phyloP scores from a whole-genome alignment of 2,888 invertebrate genomes.

The Eueremaeus valkanovi region DNA sequence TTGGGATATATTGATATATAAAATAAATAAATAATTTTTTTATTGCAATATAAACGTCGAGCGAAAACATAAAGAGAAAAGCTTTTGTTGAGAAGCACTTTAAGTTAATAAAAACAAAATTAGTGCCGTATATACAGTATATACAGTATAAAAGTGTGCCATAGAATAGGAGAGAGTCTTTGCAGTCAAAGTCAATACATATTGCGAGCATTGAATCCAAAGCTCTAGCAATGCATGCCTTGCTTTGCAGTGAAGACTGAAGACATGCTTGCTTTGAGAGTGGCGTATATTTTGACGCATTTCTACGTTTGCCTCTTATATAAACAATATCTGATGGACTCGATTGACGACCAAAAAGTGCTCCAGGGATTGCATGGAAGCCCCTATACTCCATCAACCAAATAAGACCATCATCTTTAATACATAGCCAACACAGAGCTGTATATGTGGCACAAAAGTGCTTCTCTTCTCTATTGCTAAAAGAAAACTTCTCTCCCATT shows the following conservation, averaged over 20 bases:
- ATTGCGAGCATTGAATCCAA: too few species aligned
- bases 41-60: neutral
- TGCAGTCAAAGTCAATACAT: too few species aligned
- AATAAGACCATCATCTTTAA: slow-evolving; percentile 2
- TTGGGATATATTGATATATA: too few species aligned
- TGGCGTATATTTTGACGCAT: neutral
- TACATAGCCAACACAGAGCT: neutral
- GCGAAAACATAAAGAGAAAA: neutral
- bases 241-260: neutral
- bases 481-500: neutral
- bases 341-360: slow-evolving; percentile 20
- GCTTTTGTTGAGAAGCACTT: neutral
- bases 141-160: too few species aligned
- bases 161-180: too few species aligned
- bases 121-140: neutral
- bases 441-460: too few species aligned
- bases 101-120: slow-evolving; percentile 8
- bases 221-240: neutral
- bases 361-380: neutral
- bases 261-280: neutral
- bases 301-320: slow-evolving; percentile 16
- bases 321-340: slow-evolving; percentile 8
- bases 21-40: neutral
- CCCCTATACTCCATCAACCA: slow-evolving; percentile 1
- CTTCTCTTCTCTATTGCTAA: too few species aligned